A percentile compares a stretch with the other conserved stretches of the same genome.
These are phyloP conservation scores for Pandemis heparana DNA, from an alignment of 2,888 invertebrate species.

Conservation along the genomic window DNA sequence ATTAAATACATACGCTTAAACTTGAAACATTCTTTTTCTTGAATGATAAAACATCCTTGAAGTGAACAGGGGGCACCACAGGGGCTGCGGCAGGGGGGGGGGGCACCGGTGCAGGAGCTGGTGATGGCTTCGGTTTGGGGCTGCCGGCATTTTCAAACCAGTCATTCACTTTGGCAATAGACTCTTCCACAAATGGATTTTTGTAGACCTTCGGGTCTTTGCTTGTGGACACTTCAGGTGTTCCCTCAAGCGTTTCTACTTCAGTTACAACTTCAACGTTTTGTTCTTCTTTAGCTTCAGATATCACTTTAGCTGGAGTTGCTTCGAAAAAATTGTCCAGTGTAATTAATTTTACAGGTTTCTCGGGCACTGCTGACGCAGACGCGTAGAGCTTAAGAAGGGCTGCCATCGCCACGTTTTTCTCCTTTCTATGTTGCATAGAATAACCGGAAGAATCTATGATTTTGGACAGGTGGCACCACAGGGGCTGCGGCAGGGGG, in stretches of 20 bases:
- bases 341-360: constrained; percentile 55
- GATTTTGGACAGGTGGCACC: too few relatives aligned
- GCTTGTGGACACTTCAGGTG: neutral
- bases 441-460: too few relatives aligned
- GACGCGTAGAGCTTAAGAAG: constrained; percentile 61
- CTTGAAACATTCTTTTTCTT: constrained; percentile 52
- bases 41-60: constrained; percentile 51
- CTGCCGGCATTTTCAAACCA: constrained; percentile 54
- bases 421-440: too few relatives aligned
- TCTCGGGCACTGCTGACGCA: constrained; percentile 31
- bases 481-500: neutral
- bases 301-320: constrained; percentile 1
- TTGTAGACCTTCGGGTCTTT: constrained; percentile 14
- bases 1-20: constrained; percentile 22
- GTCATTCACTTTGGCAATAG: constrained; percentile 58
- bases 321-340: constrained; percentile 61
- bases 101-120: neutral
- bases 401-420: too few relatives aligned
- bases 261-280: neutral
- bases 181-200: constrained; percentile 52
- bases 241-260: too few relatives aligned
- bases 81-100: neutral
- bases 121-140: constrained; percentile 35
- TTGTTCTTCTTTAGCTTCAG: constrained; percentile 8
- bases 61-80: constrained; percentile 25